Conservation (phyloP, 2,797 vertebrate species). For the Cossypha polioptera region DNA sequence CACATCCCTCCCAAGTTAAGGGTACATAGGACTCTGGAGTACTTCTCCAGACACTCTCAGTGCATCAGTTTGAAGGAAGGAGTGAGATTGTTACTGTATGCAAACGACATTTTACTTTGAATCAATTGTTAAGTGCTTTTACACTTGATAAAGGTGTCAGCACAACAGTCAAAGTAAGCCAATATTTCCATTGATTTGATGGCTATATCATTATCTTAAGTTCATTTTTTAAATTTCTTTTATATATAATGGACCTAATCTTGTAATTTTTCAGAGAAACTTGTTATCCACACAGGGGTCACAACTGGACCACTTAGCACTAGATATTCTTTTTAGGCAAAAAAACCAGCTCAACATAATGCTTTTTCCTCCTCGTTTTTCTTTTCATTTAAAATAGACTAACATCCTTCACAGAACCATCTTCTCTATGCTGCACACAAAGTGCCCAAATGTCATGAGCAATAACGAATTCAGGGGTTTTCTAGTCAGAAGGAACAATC, state of each 20-base stretch:
- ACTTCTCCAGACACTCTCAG: neutral
- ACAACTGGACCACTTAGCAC: neutral
- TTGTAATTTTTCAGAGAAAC: neutral
- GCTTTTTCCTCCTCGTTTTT: neutral
- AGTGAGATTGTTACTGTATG: neutral
- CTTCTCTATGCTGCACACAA: neutral
- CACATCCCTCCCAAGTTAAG: rapidly evolving
- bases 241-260: neutral
- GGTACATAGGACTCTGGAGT: too few relatives aligned
- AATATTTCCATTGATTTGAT: neutral
- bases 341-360: neutral
- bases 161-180: neutral
- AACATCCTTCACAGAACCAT: neutral
- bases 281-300: neutral
- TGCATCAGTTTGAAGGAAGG: neutral
- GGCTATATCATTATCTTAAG: neutral
- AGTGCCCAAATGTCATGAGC: neutral
- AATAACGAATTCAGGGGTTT: neutral
- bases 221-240: neutral
- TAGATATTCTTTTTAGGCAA: neutral
- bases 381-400: neutral
- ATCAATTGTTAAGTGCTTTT: neutral
- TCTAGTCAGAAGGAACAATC: neutral
- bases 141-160: neutral
- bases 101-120: neutral